Evolutionary conservation across 2,888 invertebrate species (phyloP), one percentile per base, ranked within the genome.

Genomic region (Himalopsyche tibetana): DNA sequence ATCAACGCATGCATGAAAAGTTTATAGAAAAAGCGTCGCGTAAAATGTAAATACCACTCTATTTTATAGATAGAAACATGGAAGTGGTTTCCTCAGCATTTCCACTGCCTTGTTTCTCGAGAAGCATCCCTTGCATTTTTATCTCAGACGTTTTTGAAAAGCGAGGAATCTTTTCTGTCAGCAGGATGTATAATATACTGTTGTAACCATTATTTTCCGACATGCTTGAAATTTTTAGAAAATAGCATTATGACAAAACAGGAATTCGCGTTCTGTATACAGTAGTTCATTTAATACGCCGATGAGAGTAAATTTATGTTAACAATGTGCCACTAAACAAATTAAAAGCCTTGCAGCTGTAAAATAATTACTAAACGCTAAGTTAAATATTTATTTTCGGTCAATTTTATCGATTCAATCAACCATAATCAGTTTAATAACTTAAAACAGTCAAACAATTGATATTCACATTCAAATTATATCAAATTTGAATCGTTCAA

Each of bases 1-100:
- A 63, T 63, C 63, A 28, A 63, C 19, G 63, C 63, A 19, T 63
- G 28, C 51, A 45, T 81, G 82, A 82, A 82, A 38, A 12, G 56
- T 82, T 36, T 40, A 40, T 80, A 42, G 36, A 80, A 42, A 36
- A 80, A 19, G 80, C 36, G 74, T 55, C 28, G 85, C 85, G 82
- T 85, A 55, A 79, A 85, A 85, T 85, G 82, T 85, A 85, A 85
- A 85, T 85, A 82, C 85, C 82, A 82, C 82, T 85, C 85, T 85
- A 85, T 85, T 85, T 82, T 85, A 79, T 82, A 79, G 85, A 85
- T 85, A 85, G 85, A 69, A 85, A 85, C 85, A 85, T 42, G 82
- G 55, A 85, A 85, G 63, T 82, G 79, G 85, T 85, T 85, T 82
- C 28, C 74, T 38, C 79, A 74, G 51, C n/a, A 28, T 85, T 82